These are phyloP conservation scores for Willisornis vidua DNA, from an alignment of 2,113 vertebrate genomes.

Conservation along the genomic window DNA sequence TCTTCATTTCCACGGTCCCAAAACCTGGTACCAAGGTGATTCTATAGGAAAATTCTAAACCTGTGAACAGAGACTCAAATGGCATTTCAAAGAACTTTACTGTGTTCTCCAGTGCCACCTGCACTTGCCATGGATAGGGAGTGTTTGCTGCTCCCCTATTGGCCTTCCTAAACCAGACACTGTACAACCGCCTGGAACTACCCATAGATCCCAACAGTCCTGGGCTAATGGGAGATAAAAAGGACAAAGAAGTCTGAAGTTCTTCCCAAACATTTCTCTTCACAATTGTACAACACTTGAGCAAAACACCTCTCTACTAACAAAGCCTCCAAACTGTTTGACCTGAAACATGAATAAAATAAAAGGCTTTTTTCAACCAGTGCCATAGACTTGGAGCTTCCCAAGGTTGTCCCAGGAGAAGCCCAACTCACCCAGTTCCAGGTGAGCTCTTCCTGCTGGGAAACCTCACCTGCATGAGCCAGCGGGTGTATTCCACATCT, in stretches of 20 bases:
- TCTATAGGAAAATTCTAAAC: not conserved
- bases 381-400: not conserved
- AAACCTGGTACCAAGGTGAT: not conserved
- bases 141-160: not conserved
- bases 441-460: not conserved
- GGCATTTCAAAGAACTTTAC: not conserved
- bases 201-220: not conserved
- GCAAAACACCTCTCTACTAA: not conserved
- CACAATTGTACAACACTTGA: not conserved
- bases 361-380: not conserved
- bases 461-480: slow-evolving; percentile 84
- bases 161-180: not conserved
- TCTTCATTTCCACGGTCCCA: not conserved
- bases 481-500: slow-evolving; percentile 74
- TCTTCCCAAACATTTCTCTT: not conserved
- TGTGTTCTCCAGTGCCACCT: not conserved
- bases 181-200: not conserved
- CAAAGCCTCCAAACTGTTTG: not conserved
- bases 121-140: not conserved
- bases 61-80: not conserved
- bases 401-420: not conserved
- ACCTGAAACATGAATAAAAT: not conserved
- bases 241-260: not conserved
- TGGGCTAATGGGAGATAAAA: not conserved
- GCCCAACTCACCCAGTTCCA: not conserved